Percentiles rank a stretch among this genome's conserved stretches.
phyloP scores from a whole-genome alignment of 2,113 vertebrate genomes.

The Elaphurus davidianus region DNA sequence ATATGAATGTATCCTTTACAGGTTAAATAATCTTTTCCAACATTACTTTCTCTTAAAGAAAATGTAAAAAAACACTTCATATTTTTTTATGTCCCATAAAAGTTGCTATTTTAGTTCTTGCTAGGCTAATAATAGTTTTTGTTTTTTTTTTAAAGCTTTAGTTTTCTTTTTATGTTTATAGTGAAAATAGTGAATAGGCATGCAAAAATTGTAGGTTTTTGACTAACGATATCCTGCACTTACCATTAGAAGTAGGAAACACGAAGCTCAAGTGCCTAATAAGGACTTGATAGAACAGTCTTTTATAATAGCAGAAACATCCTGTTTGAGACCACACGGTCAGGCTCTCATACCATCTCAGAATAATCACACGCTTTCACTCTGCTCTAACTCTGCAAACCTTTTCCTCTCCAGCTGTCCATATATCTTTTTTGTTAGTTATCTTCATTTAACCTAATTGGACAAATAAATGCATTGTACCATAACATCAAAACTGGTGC shows the following conservation, averaged over 20 bases:
- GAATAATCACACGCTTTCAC: neutral
- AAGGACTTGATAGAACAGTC: neutral
- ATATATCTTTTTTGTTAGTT: neutral
- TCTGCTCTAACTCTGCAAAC: neutral
- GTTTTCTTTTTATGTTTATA: neutral
- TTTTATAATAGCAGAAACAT: neutral
- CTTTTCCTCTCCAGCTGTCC: neutral
- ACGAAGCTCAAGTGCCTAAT: neutral
- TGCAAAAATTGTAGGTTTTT: neutral
- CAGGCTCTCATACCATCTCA: neutral
- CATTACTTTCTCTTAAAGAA: neutral
- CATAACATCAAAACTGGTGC: neutral
- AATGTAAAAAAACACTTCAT: neutral
- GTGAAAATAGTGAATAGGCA: neutral
- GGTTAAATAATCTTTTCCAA: neutral
- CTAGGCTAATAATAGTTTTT: neutral
- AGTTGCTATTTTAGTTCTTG: neutral
- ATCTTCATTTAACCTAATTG: neutral
- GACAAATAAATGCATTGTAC: neutral
- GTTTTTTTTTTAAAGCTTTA: neutral
- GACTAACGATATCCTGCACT: neutral
- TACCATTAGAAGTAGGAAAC: neutral
- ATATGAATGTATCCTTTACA: neutral
- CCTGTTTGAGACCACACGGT: neutral
- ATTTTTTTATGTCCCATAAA: neutral